Percentiles rank a stretch among this genome's conserved stretches.
Evolutionary conservation across 1,140 invertebrate genomes (phyloP).

Genomic region (Drosophila teissieri): DNA sequence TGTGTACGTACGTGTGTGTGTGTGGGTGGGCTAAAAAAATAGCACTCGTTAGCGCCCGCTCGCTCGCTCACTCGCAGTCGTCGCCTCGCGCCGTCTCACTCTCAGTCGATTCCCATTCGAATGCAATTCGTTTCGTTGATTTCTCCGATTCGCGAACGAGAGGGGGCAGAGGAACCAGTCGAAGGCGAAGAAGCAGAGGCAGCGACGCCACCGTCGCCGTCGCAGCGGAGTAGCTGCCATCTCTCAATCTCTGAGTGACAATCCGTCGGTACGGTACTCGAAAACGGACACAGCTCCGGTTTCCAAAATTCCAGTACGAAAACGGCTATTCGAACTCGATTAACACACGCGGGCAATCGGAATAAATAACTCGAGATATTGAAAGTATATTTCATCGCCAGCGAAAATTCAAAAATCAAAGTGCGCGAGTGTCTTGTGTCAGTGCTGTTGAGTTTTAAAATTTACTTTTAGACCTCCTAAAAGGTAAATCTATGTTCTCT

Average conservation of each 20-base stretch:
- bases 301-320: constrained; percentile 32
- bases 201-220: constrained; percentile 44
- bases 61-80: constrained; percentile 1
- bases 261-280: constrained; percentile 71
- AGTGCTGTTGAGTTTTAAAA: constrained; percentile 26
- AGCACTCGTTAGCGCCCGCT: constrained; percentile 36
- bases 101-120: constrained; percentile 74
- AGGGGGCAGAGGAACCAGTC: constrained; percentile 1
- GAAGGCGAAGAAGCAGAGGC: constrained; percentile 13
- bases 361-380: constrained; percentile 21
- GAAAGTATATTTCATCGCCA: constrained; percentile 10
- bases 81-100: constrained; percentile 34
- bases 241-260: constrained; percentile 62
- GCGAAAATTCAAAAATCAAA: constrained; percentile 24
- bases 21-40: constrained; percentile 76
- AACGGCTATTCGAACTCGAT: constrained; percentile 26
- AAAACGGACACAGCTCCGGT: constrained; percentile 29
- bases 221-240: constrained; percentile 42
- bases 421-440: constrained; percentile 50
- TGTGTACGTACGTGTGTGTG: constrained; percentile 43
- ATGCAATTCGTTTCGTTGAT: constrained; percentile 83
- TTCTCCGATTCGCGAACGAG: constrained; percentile 59
- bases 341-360: neutral
- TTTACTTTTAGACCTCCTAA: constrained; percentile 17
- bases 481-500: constrained; percentile 35